Percentiles rank a stretch among this genome's conserved stretches.
phyloP scores from a whole-genome alignment of 2,797 vertebrate genomes.

The Anguilla marmorata region DNA sequence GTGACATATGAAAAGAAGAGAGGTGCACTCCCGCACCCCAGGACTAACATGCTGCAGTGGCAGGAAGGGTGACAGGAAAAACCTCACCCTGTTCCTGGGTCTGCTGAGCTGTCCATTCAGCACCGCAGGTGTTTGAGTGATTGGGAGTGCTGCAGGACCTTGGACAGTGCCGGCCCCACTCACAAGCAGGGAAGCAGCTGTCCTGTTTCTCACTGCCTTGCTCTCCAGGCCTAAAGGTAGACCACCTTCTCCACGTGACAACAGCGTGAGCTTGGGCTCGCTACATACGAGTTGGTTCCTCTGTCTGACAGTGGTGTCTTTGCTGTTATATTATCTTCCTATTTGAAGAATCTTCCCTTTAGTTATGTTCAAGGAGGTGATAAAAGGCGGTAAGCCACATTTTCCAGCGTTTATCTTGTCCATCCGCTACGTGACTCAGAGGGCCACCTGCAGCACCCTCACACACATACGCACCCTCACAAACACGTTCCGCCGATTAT shows the following conservation, averaged over 20 bases:
- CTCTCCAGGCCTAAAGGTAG: not conserved
- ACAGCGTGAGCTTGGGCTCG: not conserved
- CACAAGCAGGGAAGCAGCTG: not conserved
- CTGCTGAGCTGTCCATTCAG: not conserved
- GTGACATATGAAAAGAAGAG: not conserved
- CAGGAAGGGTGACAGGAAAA: not conserved
- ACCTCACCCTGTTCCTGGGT: not conserved
- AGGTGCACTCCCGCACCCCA: not conserved
- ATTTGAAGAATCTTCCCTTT: not conserved
- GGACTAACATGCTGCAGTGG: not conserved
- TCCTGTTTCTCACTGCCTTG: not conserved
- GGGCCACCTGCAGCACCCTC: no score
- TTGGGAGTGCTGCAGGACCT: not conserved
- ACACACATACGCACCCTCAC: not conserved
- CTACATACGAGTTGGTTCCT: not conserved
- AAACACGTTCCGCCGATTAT: not conserved
- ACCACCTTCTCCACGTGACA: not conserved
- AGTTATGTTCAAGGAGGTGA: not conserved
- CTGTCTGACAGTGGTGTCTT: not conserved
- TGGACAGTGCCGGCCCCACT: not conserved
- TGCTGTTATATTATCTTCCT: not conserved
- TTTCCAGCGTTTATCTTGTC: not conserved
- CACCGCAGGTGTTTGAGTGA: not conserved
- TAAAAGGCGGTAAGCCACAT: not conserved
- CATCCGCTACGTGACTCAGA: no score